Evolutionary conservation across 2,888 invertebrate species (phyloP).

Genomic region (Lacanobia wlatinum): DNA sequence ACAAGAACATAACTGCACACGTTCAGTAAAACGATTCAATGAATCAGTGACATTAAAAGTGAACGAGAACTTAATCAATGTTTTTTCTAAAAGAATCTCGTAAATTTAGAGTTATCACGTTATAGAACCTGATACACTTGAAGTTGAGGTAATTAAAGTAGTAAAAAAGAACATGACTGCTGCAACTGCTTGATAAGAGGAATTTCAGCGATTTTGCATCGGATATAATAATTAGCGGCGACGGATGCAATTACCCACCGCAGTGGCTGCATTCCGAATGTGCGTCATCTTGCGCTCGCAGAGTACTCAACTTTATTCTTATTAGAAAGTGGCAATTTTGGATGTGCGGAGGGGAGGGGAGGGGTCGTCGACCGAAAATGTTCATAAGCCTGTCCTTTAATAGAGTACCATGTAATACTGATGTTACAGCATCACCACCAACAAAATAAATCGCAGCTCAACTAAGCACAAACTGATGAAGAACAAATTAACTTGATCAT

Average conservation of each 20-base stretch:
- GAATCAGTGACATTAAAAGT: constrained; percentile 76
- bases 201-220: constrained; percentile 71
- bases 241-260: constrained; percentile 74
- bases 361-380: constrained; percentile 83
- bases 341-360: constrained; percentile 63
- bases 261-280: constrained; percentile 73
- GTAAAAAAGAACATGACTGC: constrained; percentile 47
- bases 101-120: constrained; percentile 56
- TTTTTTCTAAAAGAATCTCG: constrained; percentile 63
- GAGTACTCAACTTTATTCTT: constrained; percentile 79
- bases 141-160: constrained; percentile 55
- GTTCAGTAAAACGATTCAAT: constrained; percentile 82
- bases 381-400: constrained; percentile 81
- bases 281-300: constrained; percentile 77
- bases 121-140: constrained; percentile 43
- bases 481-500: constrained; percentile 13
- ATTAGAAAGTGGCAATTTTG: constrained; percentile 89
- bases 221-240: constrained; percentile 75
- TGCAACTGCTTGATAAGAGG: constrained; percentile 60
- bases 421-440: constrained; percentile 43
- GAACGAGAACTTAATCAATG: constrained; percentile 68
- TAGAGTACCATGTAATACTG: constrained; percentile 75
- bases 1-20: constrained; percentile 85
- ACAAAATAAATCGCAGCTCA: constrained; percentile 1
- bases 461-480: constrained; percentile 5